Evolutionary conservation across 2,888 invertebrate genomes (phyloP).

Genomic region (Dascillus cervinus): DNA sequence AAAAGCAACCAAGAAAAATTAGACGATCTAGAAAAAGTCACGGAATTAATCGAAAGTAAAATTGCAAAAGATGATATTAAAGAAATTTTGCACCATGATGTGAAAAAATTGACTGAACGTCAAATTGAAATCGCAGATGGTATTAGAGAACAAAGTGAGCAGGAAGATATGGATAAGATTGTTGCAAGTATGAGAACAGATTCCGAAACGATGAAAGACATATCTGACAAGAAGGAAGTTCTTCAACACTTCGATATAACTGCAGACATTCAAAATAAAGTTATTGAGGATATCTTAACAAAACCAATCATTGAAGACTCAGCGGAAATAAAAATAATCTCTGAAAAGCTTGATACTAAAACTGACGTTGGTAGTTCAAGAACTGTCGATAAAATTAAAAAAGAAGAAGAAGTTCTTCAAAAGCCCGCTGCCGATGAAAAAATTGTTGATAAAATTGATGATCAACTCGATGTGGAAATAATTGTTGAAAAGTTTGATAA

Average conservation of each 20-base stretch:
- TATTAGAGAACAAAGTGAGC: too few species aligned
- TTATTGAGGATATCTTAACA: too few species aligned
- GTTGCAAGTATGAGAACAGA: too few species aligned
- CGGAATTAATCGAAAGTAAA: too few species aligned
- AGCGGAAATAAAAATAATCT: background rate
- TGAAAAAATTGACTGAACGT: too few species aligned
- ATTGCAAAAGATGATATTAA: constrained; percentile 1
- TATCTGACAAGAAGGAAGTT: background rate
- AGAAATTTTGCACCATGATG: too few species aligned
- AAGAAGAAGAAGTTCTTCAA: constrained; percentile 3
- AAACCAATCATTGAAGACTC: background rate
- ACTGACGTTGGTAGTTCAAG: background rate
- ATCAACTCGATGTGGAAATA: constrained; percentile 1
- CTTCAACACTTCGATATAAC: too few species aligned
- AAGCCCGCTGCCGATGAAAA: constrained; percentile 7
- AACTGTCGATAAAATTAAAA: constrained; percentile 3
- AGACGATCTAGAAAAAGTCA: constrained; percentile 16
- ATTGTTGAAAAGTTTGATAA: constrained; percentile 1
- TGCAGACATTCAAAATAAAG: constrained; percentile 5
- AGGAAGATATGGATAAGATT: too few species aligned
- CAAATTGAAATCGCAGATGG: too few species aligned
- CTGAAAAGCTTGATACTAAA: background rate
- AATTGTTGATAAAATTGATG: constrained; percentile 6
- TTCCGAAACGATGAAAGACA: too few species aligned
- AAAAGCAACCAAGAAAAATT: constrained; percentile 16